phyloP scores from a whole-genome alignment of 2,797 vertebrate species.

The Artibeus lituratus region DNA sequence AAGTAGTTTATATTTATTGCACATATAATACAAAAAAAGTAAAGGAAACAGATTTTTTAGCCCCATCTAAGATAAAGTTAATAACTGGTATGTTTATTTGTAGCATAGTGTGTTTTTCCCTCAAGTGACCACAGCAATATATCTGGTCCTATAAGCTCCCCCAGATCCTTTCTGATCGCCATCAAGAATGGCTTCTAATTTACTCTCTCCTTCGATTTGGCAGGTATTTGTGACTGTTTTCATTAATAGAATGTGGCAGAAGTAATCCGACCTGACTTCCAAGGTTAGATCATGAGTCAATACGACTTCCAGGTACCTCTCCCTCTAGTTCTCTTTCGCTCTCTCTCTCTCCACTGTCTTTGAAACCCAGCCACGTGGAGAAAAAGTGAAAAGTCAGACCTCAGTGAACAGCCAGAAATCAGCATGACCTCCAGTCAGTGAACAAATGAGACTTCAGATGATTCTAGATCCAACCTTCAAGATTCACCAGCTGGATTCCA shows the following conservation, averaged over 20 bases:
- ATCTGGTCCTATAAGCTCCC: accelerated
- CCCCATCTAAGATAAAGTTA: background rate
- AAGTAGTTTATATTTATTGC: background rate
- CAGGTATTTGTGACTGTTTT: background rate
- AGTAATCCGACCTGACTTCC: background rate
- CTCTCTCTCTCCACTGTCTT: background rate
- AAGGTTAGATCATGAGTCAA: background rate
- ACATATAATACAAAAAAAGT: background rate
- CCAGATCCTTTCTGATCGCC: background rate
- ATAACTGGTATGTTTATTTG: background rate
- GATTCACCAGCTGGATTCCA: background rate
- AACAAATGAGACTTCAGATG: background rate
- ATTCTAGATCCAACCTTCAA: background rate
- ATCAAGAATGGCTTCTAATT: background rate
- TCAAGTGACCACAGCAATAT: background rate
- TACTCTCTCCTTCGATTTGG: background rate
- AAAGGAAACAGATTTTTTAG: background rate
- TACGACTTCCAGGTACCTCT: background rate
- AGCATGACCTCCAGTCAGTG: background rate
- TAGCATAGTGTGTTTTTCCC: background rate
- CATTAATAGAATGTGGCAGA: background rate
- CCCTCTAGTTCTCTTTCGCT: background rate
- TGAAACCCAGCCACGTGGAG: background rate
- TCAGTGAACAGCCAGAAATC: background rate
- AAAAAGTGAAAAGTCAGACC: background rate